A percentile compares a stretch with the other conserved stretches of the same genome.
Evolutionary conservation across 2,113 vertebrate genomes (phyloP).

Genomic region (Sigmodon hispidus): DNA sequence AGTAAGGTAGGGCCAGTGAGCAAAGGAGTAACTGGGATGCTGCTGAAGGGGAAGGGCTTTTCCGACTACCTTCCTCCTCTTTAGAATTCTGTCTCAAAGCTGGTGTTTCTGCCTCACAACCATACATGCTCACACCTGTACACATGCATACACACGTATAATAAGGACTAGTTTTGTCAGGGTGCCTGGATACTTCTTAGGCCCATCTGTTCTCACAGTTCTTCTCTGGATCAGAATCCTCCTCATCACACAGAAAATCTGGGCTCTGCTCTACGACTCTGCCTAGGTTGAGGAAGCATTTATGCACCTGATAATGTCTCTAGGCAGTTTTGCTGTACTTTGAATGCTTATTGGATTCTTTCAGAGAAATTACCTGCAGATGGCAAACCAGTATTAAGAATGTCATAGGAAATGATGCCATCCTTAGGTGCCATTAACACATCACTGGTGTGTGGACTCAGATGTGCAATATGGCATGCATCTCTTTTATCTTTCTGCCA

Average conservation of each 20-base stretch:
- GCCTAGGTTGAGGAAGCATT: not conserved
- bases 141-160: not conserved
- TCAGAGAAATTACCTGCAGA: conserved; percentile 63
- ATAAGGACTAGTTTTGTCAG: not conserved
- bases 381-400: conserved; percentile 56
- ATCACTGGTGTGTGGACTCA: conserved; percentile 43
- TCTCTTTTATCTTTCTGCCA: conserved; percentile 51
- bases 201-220: not conserved
- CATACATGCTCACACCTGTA: too few species aligned
- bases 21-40: not conserved
- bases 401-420: conserved; percentile 20
- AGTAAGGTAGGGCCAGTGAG: not conserved
- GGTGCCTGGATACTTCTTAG: not conserved
- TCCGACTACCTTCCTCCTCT: not conserved
- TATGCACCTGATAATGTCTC: conserved; percentile 56
- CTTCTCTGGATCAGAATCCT: not conserved
- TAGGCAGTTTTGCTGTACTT: conserved; percentile 21
- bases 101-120: not conserved
- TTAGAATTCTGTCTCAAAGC: not conserved
- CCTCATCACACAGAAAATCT: not conserved
- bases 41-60: not conserved
- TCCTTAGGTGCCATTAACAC: conserved; percentile 58
- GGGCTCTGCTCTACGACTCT: not conserved
- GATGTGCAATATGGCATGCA: conserved; percentile 36
- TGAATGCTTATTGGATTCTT: conserved; percentile 57